A percentile compares a stretch with the other conserved stretches of the same genome.
Conservation (phyloP, 2,888 invertebrate genomes). For the Endomychus coccineus region DNA sequence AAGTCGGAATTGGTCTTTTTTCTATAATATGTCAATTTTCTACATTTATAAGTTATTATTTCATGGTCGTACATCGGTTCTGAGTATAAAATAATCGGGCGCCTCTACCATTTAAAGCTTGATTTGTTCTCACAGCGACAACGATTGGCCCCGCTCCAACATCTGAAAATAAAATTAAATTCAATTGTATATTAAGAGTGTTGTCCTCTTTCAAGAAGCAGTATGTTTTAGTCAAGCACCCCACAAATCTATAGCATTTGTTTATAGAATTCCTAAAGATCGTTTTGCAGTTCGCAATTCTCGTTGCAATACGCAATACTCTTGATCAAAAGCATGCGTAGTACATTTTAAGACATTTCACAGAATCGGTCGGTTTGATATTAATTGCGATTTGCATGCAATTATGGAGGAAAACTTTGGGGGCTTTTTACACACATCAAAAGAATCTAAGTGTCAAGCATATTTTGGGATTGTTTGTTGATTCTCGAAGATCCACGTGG, state of each 20-base stretch:
- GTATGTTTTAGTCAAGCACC: too few species aligned
- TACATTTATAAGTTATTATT: background rate
- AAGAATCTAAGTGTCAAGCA: too few species aligned
- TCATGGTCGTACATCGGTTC: slow-evolving; percentile 49
- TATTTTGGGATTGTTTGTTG: too few species aligned
- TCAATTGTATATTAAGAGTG: background rate
- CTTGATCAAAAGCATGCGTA: background rate
- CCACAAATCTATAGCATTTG: background rate
- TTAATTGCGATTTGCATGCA: too few species aligned
- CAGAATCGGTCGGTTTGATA: too few species aligned
- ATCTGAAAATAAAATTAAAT: slow-evolving; percentile 45
- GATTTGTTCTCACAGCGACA: slow-evolving; percentile 60
- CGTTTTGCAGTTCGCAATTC: background rate
- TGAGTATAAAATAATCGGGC: slow-evolving; percentile 64
- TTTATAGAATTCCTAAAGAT: background rate
- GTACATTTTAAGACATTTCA: too few species aligned
- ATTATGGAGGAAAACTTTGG: too few species aligned
- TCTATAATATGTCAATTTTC: too few species aligned
- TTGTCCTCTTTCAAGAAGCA: too few species aligned
- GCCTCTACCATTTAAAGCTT: slow-evolving; percentile 58
- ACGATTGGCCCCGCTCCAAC: slow-evolving; percentile 62
- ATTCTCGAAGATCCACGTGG: too few species aligned
- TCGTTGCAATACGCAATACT: background rate
- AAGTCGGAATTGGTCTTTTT: too few species aligned
- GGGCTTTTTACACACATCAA: too few species aligned